These are phyloP conservation scores for Lepus timidus DNA, from an alignment of 2,113 vertebrate species.

Conservation along the genomic window DNA sequence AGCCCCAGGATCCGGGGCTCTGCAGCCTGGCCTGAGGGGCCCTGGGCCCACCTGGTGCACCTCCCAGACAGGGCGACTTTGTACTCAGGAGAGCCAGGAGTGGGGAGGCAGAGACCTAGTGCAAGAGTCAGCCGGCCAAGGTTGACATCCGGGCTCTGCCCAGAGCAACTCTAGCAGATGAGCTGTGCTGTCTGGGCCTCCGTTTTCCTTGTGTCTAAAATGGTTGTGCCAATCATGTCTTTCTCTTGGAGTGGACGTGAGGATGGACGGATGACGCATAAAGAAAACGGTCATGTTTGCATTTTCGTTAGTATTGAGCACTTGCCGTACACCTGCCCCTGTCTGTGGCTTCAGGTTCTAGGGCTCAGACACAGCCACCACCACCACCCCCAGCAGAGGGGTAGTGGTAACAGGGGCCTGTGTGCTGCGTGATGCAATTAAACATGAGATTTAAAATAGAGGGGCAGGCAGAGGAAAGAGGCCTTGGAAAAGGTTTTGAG, in stretches of 20 bases:
- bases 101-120: neutral
- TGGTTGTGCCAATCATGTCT: neutral
- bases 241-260: neutral
- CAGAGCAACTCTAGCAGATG: neutral
- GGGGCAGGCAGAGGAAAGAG: neutral
- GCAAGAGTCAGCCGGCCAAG: neutral
- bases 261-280: neutral
- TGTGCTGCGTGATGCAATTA: neutral
- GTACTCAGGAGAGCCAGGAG: neutral
- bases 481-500: neutral
- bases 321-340: too few species aligned
- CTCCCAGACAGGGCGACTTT: neutral
- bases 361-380: too few species aligned
- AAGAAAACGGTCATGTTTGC: neutral
- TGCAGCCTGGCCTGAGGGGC: neutral
- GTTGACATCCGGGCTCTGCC: neutral
- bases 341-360: too few species aligned
- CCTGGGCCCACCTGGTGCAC: neutral
- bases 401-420: neutral
- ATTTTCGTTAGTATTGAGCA: neutral
- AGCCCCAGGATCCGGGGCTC: neutral
- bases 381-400: neutral
- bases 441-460: neutral
- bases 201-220: neutral
- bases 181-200: neutral